Percentiles rank a stretch among this genome's conserved stretches.
Evolutionary conservation across 2,888 invertebrate species (phyloP).

Genomic region (Prionchulus punctatus): DNA sequence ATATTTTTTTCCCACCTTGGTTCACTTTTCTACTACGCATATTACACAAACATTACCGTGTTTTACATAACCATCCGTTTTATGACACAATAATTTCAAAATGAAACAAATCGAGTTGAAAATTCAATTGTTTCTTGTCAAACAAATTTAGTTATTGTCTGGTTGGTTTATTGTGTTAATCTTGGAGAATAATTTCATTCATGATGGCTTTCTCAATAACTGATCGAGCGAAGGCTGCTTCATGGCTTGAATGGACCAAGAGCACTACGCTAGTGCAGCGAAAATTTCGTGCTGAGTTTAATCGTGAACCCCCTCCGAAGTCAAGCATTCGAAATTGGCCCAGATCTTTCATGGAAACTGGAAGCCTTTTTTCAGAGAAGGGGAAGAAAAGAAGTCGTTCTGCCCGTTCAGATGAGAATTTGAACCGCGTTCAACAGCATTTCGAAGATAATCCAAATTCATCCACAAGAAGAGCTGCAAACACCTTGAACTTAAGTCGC

Average conservation of each 20-base stretch:
- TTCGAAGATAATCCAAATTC: neutral
- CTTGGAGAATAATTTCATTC: too few species aligned
- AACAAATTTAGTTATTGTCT: too few species aligned
- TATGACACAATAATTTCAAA: too few species aligned
- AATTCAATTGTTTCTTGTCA: too few species aligned
- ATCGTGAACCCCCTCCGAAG: neutral
- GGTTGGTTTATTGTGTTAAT: too few species aligned
- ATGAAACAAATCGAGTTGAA: too few species aligned
- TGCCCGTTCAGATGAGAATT: neutral
- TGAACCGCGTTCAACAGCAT: neutral
- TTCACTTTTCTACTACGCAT: too few species aligned
- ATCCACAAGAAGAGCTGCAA: neutral
- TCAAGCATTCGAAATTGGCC: neutral
- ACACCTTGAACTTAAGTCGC: neutral
- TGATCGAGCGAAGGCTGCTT: neutral
- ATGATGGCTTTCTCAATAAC: neutral
- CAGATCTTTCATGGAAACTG: neutral
- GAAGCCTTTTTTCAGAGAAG: neutral
- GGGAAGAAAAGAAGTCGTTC: neutral
- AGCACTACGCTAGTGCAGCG: neutral
- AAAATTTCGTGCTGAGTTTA: constrained; percentile 2
- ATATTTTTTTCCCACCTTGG: too few species aligned
- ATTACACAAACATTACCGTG: too few species aligned
- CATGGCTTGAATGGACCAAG: neutral
- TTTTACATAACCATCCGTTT: too few species aligned